Base-by-base conservation (phyloP, 1,140 invertebrate genomes). In the Stegodyphus mimosarum region DNA sequence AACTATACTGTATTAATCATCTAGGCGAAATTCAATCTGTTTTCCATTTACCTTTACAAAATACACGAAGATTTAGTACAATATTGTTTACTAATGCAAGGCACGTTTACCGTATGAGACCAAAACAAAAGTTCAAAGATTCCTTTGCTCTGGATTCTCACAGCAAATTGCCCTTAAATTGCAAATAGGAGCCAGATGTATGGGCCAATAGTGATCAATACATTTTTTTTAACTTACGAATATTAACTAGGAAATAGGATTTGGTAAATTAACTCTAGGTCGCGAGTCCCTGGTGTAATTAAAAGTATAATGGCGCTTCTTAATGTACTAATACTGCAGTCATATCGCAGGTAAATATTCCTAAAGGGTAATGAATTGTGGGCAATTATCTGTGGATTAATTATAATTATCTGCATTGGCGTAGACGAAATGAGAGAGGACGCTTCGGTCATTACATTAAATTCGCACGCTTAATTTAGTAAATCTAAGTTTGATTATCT, bases 381-480 rank as follows among this genome's bases (percentile, higher is more conserved):
- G 64, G 73, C 81, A 84, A 84, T 84, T 84, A 84, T 71, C 81
- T 76, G 66, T 73, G 73, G 50, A 84, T 84, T 84, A 84, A 84
- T 84, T 84, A 84, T 75, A 76, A 84, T 84, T 84, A 84, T 84
- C 81, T 84, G 71, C 73, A 83, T 18, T 73, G 70, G 80, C 50
- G 71, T 83, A 66, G 69, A 74, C 48, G 71, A 81, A 81, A 81
- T 81, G 49, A 81, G 60, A 63, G 18, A 50, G 17, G 48, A 49
- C 6, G 49, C n/a, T 33, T 7, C 49, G 81, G 50, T 70, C 73
- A 76, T 75, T 84, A 84, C 64, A 84, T 84, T 84, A 84, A 84
- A 84, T 84, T 84, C 81, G 73, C 71, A 84, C 81, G 81, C 81
- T 66, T 75, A 84, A 84, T 84, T 84, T 84, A 76, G 81, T 75